Evolutionary conservation across 2,797 vertebrate species (phyloP), one percentile per base, ranked within the genome.

Genomic region (Emys orbicularis): DNA sequence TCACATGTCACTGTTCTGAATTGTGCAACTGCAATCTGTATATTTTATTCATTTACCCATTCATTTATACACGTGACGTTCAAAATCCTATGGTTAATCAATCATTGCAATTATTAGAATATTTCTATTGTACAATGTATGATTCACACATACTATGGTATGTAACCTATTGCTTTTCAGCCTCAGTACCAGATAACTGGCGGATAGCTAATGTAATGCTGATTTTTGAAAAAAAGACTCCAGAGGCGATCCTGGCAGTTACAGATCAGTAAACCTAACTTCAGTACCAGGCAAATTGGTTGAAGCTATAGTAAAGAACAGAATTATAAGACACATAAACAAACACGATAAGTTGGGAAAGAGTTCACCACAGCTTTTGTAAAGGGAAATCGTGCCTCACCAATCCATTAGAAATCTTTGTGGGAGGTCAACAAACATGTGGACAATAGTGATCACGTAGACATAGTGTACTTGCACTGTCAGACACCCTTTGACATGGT

Each of bases 41-140:
- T 97, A 96, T 96, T 96, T 96, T 96, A 97, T 97, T 97, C 81
- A 96, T 96, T 97, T 95, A 94, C 81, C 44, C 90, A 94, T 97
- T 95, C 86, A 92, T 95, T 97, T 97, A 92, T 87, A 97, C 59
- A 79, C 27, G 27, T 81, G 77, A 93, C 56, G 83, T 95, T 96
- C 88, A 94, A 95, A 95, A 74, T 81, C 88, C 44, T 86, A 76
- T 52, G 65, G 89, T 91, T 96, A 96, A 95, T 97, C 90, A 95
- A 89, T 95, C 94, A 90, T 47, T 87, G 52, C 74, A 87, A 34
- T 92, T 96, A 84, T 94, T 87, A 74, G 91, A 96, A 81, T 91
- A 76, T 89, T 96, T 95, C 93, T 94, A 74, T 74, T 94, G 95
- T 94, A 72, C 59, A 53, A 37, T 84, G 96, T 94, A 95, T 95